Conservation (phyloP, 2,113 vertebrate species). For the Cochlearius cochlearius region DNA sequence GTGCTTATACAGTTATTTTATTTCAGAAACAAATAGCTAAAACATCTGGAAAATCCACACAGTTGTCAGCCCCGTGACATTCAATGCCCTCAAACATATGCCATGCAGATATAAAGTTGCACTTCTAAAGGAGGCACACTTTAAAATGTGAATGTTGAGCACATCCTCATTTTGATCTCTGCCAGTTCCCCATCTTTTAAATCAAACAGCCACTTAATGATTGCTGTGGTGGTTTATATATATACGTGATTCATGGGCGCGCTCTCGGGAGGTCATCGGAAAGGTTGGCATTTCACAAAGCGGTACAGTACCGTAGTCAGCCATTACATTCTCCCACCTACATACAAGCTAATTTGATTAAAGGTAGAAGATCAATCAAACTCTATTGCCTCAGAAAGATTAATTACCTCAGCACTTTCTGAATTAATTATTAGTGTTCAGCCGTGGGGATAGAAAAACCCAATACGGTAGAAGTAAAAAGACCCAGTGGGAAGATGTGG, state of each 20-base stretch:
- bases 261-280: not conserved
- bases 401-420: slow-evolving; percentile 71
- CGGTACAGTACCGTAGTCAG: not conserved
- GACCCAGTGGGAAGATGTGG: not conserved
- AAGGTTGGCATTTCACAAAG: slow-evolving; percentile 31
- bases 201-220: not conserved
- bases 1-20: not conserved
- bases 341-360: slow-evolving; percentile 70
- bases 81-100: not conserved
- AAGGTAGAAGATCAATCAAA: slow-evolving; percentile 74
- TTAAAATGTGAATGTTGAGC: not conserved
- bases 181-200: not conserved
- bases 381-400: slow-evolving; percentile 63
- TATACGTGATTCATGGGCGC: not conserved
- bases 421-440: slow-evolving; percentile 71
- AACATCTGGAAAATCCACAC: not conserved
- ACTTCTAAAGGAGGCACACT: not conserved
- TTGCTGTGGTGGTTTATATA: not conserved
- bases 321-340: slow-evolving; percentile 59
- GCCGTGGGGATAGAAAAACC: slow-evolving; percentile 38
- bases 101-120: not conserved
- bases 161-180: not conserved
- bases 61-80: not conserved
- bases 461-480: slow-evolving; percentile 19
- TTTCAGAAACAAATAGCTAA: not conserved